A percentile compares a stretch with the other conserved stretches of the same genome.
phyloP scores from a whole-genome alignment of 2,113 vertebrate genomes.

The Falcunculus frontatus region DNA sequence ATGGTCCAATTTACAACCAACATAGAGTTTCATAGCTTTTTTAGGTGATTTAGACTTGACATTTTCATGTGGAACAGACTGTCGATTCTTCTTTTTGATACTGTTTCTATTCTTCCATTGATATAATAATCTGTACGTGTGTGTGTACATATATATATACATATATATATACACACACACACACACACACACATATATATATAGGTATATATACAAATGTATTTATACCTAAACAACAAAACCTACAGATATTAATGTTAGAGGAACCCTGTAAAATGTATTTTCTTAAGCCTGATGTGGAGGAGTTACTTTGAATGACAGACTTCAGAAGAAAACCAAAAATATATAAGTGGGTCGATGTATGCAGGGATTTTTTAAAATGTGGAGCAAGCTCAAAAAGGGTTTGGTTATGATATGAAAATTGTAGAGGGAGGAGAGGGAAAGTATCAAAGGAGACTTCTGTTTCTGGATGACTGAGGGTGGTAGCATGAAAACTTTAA shows the following conservation, averaged over 20 bases:
- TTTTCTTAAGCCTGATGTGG: neutral
- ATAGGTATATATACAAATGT: neutral
- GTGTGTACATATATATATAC: too few relatives aligned
- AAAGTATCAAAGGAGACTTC: neutral
- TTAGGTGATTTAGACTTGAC: neutral
- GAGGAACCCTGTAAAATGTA: neutral
- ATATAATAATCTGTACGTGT: neutral
- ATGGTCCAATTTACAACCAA: neutral
- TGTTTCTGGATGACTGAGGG: neutral
- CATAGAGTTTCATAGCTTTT: neutral
- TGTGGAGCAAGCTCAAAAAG: neutral
- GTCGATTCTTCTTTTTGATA: neutral
- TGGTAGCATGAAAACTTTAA: neutral
- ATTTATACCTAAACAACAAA: neutral
- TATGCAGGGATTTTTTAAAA: neutral
- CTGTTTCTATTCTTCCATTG: neutral
- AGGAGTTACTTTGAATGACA: neutral
- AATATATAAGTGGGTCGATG: neutral
- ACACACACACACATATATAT: too few relatives aligned
- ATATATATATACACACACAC: too few relatives aligned
- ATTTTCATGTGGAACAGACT: neutral
- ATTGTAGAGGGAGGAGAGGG: neutral
- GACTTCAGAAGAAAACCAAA: neutral
- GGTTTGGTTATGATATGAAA: neutral
- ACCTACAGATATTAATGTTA: neutral